Evolutionary conservation across 2,888 invertebrate genomes (phyloP), one percentile per base, ranked within the genome.

Genomic region (Aspidapion aeneum): DNA sequence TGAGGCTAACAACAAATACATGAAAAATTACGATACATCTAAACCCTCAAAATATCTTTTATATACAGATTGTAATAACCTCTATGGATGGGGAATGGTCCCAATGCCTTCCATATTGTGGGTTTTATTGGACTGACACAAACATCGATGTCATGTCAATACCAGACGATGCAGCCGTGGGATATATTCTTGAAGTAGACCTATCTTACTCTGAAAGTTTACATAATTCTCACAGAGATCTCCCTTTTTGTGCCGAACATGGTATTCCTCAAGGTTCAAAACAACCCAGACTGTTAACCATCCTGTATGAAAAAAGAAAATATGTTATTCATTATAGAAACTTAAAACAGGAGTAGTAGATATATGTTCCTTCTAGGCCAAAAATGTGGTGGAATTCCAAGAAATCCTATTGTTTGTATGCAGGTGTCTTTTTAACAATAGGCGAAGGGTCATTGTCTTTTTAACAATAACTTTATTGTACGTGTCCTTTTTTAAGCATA

Each of bases 141-240:
- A 63, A 57, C 50, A 57, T 67, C 21, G 62, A 66, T 35, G 56
- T 66, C n/a, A 49, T 35, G n/a, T 17, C 50, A 18, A 59, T 68
- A n/a, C 17, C 63, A 35, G 62, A 67, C 60, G 66, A 68, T 61
- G 50, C 67, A 55, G 22, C 60, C 51, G 57, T 35, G 35, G 35
- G 35, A 35, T 35, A 35, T 7, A 35, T 35, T 35, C 3, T 35
- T 12, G 35, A 35, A 35, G 35, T 35, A 35, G 35, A 35, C 35
- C 35, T 35, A 21, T 71, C 75, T 22, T 81, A 82, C 69, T 78
- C 79, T 2, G 18, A 69, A n/a, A 61, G 71, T 18, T 63, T 78
- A 35, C 79, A 81, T 62, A 72, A 75, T 52, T 7, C 50, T 12
- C 35, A 35, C 12, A 35, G 12, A 3, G 35, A 35, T 35, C 12